Evolutionary conservation across 2,113 vertebrate genomes (phyloP).

Genomic region (Chascanopsetta lugubris): DNA sequence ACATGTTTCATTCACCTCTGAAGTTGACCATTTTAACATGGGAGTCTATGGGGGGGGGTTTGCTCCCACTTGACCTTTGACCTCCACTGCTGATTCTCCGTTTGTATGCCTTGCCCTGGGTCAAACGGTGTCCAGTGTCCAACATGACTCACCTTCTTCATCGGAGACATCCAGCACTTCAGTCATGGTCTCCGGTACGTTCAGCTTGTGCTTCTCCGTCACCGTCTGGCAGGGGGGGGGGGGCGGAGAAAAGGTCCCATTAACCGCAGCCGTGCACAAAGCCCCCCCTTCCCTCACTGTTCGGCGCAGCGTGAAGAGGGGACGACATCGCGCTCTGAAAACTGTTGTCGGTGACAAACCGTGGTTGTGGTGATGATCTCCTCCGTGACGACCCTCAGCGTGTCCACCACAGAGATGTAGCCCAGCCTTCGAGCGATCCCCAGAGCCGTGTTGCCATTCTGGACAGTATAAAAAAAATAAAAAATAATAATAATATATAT

Average conservation of each 20-base stretch:
- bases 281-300: no score
- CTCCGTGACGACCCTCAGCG: constrained; percentile 95
- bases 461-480: not conserved
- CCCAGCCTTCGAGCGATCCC: constrained; percentile 93
- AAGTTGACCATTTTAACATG: no score
- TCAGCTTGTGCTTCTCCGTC: constrained; percentile 98
- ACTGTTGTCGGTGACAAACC: constrained; percentile 79
- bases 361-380: constrained; percentile 96
- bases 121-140: fast-evolving
- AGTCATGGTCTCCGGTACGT: constrained; percentile 98
- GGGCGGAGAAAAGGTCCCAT: not conserved
- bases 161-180: constrained; percentile 97
- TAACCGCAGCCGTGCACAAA: not conserved
- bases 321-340: no score
- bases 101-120: no score
- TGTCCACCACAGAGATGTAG: constrained; percentile 98
- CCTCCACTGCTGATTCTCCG: not conserved
- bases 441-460: constrained; percentile 98
- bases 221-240: constrained; percentile 83
- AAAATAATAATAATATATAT: no score
- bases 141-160: constrained; percentile 90
- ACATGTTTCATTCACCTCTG: no score
- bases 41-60: no score
- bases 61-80: not conserved
- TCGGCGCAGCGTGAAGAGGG: not conserved